Evolutionary conservation across 2,888 invertebrate species (phyloP).

Genomic region (Malachius bipustulatus): DNA sequence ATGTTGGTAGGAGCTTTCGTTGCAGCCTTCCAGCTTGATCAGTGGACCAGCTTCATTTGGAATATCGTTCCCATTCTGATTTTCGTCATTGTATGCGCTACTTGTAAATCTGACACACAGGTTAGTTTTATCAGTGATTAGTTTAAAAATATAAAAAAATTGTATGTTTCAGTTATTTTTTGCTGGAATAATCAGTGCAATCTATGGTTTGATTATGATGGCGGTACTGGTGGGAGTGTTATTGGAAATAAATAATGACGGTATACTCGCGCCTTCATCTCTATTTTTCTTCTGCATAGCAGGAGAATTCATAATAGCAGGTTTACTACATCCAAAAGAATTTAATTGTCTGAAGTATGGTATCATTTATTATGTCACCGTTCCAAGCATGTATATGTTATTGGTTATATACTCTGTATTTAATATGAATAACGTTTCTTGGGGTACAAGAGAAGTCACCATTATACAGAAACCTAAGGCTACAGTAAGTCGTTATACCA

Average conservation of each 20-base stretch:
- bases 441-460: conserved; percentile 83
- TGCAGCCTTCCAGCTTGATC: conserved; percentile 62
- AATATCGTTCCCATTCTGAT: conserved; percentile 56
- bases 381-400: conserved; percentile 90
- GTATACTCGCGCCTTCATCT: conserved; percentile 69
- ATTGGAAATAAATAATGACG: conserved; percentile 67
- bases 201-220: conserved; percentile 79
- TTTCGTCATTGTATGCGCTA: conserved; percentile 56
- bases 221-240: conserved; percentile 71
- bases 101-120: conserved; percentile 55
- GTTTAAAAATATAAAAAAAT: neutral
- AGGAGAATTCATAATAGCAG: conserved; percentile 51
- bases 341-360: conserved; percentile 61
- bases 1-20: conserved; percentile 77
- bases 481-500: conserved; percentile 17
- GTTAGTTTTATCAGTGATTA: conserved; percentile 38
- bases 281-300: conserved; percentile 71
- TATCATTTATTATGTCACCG: conserved; percentile 76
- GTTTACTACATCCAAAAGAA: conserved; percentile 69
- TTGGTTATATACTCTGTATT: conserved; percentile 84
- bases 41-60: conserved; percentile 50
- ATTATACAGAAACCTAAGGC: conserved; percentile 22
- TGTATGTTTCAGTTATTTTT: conserved; percentile 45
- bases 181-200: conserved; percentile 63
- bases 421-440: conserved; percentile 85